Conservation (phyloP, 2,888 invertebrate species). For the Plusia festucae region DNA sequence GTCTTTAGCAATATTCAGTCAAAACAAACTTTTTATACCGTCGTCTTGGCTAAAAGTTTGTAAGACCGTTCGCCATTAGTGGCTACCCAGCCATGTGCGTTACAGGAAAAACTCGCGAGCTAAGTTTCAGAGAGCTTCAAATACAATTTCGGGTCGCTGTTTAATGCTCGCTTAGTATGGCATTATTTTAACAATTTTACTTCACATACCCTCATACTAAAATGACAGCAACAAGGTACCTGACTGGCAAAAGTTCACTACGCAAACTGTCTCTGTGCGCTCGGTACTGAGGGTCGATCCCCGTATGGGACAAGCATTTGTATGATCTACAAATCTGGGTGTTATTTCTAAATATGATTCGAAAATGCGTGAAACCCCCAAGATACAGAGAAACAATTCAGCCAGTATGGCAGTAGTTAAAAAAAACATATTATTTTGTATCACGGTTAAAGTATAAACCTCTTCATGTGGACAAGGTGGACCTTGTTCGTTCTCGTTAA, state of each 20-base stretch:
- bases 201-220: too few species aligned
- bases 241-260: too few species aligned
- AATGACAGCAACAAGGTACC: too few species aligned
- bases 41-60: conserved; percentile 67
- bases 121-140: conserved; percentile 81
- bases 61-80: conserved; percentile 82
- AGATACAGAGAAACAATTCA: too few species aligned
- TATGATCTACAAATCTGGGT: too few species aligned
- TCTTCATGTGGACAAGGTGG: conserved; percentile 40
- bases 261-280: too few species aligned
- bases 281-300: too few species aligned
- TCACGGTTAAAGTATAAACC: conserved; percentile 38
- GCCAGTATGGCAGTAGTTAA: too few species aligned
- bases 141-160: conserved; percentile 73
- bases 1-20: conserved; percentile 74
- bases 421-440: conserved; percentile 38
- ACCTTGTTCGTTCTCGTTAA: conserved; percentile 51
- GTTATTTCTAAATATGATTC: too few species aligned
- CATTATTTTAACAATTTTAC: conserved; percentile 48
- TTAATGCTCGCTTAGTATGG: conserved; percentile 59
- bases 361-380: too few species aligned
- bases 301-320: too few species aligned
- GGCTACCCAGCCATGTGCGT: conserved; percentile 81
- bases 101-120: conserved; percentile 78
- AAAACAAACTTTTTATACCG: conserved; percentile 65